Conservation (phyloP, 2,113 vertebrate species). For the Collichthys lucidus region DNA sequence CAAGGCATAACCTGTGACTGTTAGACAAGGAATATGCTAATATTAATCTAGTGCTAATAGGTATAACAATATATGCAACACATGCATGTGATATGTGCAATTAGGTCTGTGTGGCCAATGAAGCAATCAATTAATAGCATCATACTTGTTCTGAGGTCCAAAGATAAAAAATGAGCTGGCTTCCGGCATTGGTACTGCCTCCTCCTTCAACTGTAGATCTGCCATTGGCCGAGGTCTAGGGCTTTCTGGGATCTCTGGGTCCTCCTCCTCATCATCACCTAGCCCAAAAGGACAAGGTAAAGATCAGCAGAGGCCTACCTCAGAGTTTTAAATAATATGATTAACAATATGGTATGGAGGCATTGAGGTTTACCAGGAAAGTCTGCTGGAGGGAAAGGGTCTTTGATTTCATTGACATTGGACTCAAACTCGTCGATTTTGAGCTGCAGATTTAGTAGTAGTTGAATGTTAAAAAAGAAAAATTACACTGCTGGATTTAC, state of each 20-base stretch:
- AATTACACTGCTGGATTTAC: neutral
- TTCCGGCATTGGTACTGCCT: conserved; percentile 94
- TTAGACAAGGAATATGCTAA: too few species aligned
- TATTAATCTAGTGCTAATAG: too few species aligned
- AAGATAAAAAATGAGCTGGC: conserved; percentile 96
- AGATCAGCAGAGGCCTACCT: neutral
- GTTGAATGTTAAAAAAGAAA: neutral
- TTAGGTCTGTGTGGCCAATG: too few species aligned
- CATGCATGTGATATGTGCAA: too few species aligned
- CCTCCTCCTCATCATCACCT: conserved; percentile 96
- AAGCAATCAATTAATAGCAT: neutral
- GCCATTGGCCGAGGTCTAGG: conserved; percentile 93
- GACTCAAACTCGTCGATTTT: conserved; percentile 96
- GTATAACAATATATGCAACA: too few species aligned
- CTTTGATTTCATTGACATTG: conserved; percentile 94
- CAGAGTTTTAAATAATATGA: neutral
- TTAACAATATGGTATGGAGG: neutral
- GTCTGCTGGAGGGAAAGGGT: conserved; percentile 95
- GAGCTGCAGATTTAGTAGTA: conserved; percentile 81
- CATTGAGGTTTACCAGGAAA: conserved; percentile 88
- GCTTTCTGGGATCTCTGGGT: conserved; percentile 92
- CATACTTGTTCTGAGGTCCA: conserved; percentile 94
- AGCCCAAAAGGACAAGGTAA: neutral
- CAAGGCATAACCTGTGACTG: too few species aligned
- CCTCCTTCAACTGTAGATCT: conserved; percentile 94